phyloP scores from a whole-genome alignment of 2,888 invertebrate genomes.

The Cryptocephalus moraei region DNA sequence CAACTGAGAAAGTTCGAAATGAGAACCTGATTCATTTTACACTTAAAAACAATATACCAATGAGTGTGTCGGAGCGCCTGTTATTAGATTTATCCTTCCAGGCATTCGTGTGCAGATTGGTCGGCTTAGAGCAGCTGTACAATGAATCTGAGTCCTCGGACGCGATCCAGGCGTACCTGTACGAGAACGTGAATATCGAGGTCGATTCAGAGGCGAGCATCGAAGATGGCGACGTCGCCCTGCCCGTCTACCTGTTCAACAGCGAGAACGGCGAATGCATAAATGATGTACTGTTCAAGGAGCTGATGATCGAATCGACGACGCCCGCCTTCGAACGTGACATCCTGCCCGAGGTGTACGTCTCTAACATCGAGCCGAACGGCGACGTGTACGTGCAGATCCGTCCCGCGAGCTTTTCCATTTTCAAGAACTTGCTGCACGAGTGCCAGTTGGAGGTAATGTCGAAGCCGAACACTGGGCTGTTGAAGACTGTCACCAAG shows the following conservation, averaged over 20 bases:
- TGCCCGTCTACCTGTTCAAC: slow-evolving; percentile 32
- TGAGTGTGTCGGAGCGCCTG: too few species aligned
- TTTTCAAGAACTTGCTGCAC: slow-evolving; percentile 26
- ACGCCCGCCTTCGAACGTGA: slow-evolving; percentile 23
- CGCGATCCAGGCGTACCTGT: slow-evolving; percentile 41
- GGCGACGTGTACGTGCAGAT: slow-evolving; percentile 40
- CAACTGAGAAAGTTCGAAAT: too few species aligned
- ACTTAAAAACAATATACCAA: too few species aligned
- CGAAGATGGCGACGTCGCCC: slow-evolving; percentile 6
- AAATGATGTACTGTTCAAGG: slow-evolving; percentile 27
- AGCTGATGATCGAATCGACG: slow-evolving; percentile 29
- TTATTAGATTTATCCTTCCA: slow-evolving; percentile 26
- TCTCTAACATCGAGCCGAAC: slow-evolving; percentile 34
- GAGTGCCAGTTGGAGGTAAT: slow-evolving; percentile 22
- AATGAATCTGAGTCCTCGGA: slow-evolving; percentile 27
- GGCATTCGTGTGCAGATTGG: slow-evolving; percentile 60
- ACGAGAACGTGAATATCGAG: slow-evolving; percentile 40
- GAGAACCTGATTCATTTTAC: too few species aligned
- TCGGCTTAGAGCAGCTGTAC: slow-evolving; percentile 57
- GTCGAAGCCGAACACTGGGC: slow-evolving; percentile 12
- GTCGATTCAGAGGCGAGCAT: slow-evolving; percentile 31
- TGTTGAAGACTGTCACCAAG: slow-evolving; percentile 18
- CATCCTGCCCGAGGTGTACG: slow-evolving; percentile 30
- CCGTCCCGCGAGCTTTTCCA: slow-evolving; percentile 29
- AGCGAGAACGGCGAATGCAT: slow-evolving; percentile 20